Conservation (phyloP, 2,888 invertebrate genomes). For the Cryptus armator region DNA sequence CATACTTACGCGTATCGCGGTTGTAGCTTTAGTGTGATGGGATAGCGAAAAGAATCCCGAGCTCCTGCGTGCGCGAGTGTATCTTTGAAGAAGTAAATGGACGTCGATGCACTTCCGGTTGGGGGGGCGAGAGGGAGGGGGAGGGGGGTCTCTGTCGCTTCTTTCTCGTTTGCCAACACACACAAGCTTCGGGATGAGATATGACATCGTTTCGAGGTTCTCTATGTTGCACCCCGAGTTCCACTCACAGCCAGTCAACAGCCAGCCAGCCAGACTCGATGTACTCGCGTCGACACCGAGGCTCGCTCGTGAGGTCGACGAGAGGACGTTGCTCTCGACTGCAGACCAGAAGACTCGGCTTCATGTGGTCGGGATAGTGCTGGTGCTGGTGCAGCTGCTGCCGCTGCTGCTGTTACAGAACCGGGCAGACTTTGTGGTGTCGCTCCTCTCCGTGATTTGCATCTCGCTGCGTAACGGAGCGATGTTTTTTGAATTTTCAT, state of each 20-base stretch:
- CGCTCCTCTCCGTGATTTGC: slow-evolving; percentile 49
- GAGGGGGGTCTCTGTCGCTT: slow-evolving; percentile 49
- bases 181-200: slow-evolving; percentile 58
- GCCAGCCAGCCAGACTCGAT: slow-evolving; percentile 46
- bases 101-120: slow-evolving; percentile 65
- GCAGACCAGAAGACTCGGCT: slow-evolving; percentile 58
- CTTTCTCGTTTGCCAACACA: slow-evolving; percentile 59
- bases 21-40: neutral
- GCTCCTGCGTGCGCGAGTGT: slow-evolving; percentile 47
- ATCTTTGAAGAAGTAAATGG: slow-evolving; percentile 66
- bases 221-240: slow-evolving; percentile 52
- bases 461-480: slow-evolving; percentile 13
- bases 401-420: neutral
- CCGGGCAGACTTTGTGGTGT: slow-evolving; percentile 52
- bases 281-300: slow-evolving; percentile 39
- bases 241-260: slow-evolving; percentile 52
- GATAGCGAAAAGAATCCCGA: slow-evolving; percentile 1
- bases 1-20: no score
- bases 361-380: slow-evolving; percentile 52
- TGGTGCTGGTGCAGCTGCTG: slow-evolving; percentile 34
- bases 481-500: slow-evolving; percentile 54
- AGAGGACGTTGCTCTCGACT: slow-evolving; percentile 68
- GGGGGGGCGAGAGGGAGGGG: neutral
- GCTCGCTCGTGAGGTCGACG: slow-evolving; percentile 61
- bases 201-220: slow-evolving; percentile 64